Conservation (phyloP, 2,797 vertebrate species). For the Microctenopoma steveboyesi region DNA sequence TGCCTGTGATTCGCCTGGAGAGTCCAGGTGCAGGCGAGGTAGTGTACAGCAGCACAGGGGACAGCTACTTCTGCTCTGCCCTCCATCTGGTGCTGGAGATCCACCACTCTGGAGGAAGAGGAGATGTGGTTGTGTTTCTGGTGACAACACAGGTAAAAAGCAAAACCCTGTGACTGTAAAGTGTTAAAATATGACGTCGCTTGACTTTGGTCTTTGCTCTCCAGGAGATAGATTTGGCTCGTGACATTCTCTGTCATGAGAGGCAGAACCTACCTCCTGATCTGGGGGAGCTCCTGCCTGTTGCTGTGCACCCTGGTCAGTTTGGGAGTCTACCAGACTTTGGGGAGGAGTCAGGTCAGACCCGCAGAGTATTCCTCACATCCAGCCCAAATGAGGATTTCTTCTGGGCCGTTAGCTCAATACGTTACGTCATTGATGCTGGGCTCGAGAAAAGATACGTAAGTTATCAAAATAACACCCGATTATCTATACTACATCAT, state of each 20-base stretch:
- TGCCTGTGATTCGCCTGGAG: constrained; percentile 78
- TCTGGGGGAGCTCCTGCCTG: constrained; percentile 84
- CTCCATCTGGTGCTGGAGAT: constrained; percentile 88
- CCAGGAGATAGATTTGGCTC: constrained; percentile 89
- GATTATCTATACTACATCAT: background rate
- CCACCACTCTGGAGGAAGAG: constrained; percentile 82
- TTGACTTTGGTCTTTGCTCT: constrained; percentile 4
- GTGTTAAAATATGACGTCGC: background rate
- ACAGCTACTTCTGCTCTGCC: constrained; percentile 82
- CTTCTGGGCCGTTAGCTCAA: constrained; percentile 80
- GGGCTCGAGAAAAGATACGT: constrained; percentile 88
- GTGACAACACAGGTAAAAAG: constrained; percentile 83
- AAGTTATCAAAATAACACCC: constrained; percentile 14
- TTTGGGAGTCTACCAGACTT: constrained; percentile 66
- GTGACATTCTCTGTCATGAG: constrained; percentile 86
- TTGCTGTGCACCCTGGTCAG: constrained; percentile 83
- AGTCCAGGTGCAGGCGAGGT: constrained; percentile 72
- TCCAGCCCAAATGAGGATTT: constrained; percentile 87
- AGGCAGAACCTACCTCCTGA: constrained; percentile 73
- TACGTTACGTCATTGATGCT: constrained; percentile 87
- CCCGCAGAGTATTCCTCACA: constrained; percentile 87
- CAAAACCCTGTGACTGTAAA: background rate
- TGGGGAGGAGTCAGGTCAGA: constrained; percentile 54
- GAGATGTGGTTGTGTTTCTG: constrained; percentile 88
- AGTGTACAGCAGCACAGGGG: constrained; percentile 79